Evolutionary conservation across 1,140 invertebrate genomes (phyloP), one percentile per base, ranked within the genome.

Genomic region (Brachionus rotundiformis): DNA sequence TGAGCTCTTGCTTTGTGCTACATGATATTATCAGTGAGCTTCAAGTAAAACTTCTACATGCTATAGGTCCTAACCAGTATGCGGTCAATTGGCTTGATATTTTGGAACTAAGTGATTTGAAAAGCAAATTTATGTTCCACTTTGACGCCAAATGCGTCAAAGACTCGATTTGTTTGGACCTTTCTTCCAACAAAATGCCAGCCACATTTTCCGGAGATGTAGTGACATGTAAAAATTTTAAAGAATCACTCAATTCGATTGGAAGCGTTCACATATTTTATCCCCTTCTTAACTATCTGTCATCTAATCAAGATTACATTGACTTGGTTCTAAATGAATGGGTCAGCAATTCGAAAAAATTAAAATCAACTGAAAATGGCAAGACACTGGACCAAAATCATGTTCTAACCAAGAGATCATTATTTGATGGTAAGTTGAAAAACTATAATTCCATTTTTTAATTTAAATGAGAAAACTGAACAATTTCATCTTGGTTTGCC

Each of bases 201-300:
- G 76, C 44, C 27, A 79, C 13, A 31, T 79, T 54, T 41, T 23
- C 44, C 8, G 76, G 23, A 19, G 0, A 1, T 4, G 13, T 59
- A 0, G 19, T 79, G 27, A 33, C 47, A 19, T 63, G 8, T 63
- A 23, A 33, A n/a, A 81, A 61, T 23, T 81, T 82, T 59, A 41
- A 59, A 39, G 68, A 81, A 36, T 82, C 44, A n/a, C 47, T 88
- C 27, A 87, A 87, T 83, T 86, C 90, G 76, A 89, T 91, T 59
- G 91, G 91, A 1, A 91, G 91, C 3, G 87, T 91, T 6, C 89
- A 90, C 83, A 89, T 90, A 10, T 85, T 92, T 31, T 89, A 91
- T 84, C 91, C 91, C 1, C 88, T 92, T 16, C 84, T 92, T 27
- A 90, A 92, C 84, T 88, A 88, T 27, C 84, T 87, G 63, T 41